A percentile compares a stretch with the other conserved stretches of the same genome.
Conservation (phyloP, 2,888 invertebrate species). For the Folsomia candida region DNA sequence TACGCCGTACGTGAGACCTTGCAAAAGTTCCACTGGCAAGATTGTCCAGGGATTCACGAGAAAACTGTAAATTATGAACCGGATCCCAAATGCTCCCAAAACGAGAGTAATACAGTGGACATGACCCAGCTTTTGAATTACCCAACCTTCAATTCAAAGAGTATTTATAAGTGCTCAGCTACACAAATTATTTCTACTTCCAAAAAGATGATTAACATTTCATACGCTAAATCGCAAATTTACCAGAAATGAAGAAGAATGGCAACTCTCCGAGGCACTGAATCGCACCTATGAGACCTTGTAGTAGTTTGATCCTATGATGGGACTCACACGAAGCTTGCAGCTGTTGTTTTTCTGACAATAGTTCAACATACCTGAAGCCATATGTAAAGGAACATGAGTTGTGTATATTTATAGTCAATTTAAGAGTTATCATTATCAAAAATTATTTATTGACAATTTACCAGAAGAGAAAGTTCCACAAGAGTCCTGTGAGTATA, state of each 20-base stretch:
- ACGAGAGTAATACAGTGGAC: conserved; percentile 79
- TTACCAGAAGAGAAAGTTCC: conserved; percentile 83
- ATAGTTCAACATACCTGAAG: conserved; percentile 66
- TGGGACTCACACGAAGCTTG: conserved; percentile 54
- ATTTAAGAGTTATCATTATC: conserved; percentile 10
- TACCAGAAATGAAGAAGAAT: conserved; percentile 73
- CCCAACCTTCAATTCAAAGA: conserved; percentile 60
- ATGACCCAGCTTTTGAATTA: conserved; percentile 77
- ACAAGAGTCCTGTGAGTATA: conserved; percentile 78
- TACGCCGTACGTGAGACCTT: conserved; percentile 84
- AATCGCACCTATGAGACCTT: conserved; percentile 70
- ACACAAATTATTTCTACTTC: conserved; percentile 30
- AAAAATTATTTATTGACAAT: too few species aligned
- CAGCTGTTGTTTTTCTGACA: conserved; percentile 57
- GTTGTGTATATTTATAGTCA: background rate
- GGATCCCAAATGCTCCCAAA: conserved; percentile 71
- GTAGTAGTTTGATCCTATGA: conserved; percentile 68
- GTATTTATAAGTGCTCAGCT: conserved; percentile 1
- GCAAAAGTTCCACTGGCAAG: conserved; percentile 78
- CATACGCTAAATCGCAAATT: background rate
- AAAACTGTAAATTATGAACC: conserved; percentile 78
- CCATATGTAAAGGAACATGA: background rate
- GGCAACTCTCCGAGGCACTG: conserved; percentile 84
- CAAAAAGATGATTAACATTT: conserved; percentile 50
- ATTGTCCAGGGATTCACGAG: conserved; percentile 78